phyloP scores from a whole-genome alignment of 2,888 invertebrate genomes.

The Pristionchus maxplancki region DNA sequence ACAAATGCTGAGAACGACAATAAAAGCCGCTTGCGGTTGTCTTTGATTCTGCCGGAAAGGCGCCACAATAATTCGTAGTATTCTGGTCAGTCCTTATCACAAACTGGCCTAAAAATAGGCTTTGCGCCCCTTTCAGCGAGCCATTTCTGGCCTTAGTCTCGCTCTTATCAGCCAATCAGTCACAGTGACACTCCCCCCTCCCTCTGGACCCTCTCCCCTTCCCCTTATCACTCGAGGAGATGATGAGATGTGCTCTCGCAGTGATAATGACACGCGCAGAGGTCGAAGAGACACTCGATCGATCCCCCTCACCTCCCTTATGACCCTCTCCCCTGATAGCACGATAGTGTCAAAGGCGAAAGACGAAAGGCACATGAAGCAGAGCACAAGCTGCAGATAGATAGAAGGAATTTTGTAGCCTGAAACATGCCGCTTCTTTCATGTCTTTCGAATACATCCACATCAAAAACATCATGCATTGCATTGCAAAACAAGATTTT shows the following conservation, averaged over 20 bases:
- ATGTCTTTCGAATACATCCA: not conserved
- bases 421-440: not conserved
- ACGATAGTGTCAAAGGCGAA: no score
- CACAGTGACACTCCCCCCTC: not conserved
- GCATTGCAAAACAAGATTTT: not conserved
- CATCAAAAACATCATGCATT: not conserved
- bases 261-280: not conserved
- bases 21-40: not conserved
- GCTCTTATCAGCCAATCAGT: not conserved
- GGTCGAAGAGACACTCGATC: not conserved
- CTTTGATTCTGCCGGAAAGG: not conserved
- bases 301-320: not conserved
- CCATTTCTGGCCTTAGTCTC: not conserved
- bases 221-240: not conserved
- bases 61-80: constrained; percentile 30
- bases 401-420: not conserved
- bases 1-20: not conserved
- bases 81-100: constrained; percentile 8
- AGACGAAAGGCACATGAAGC: not conserved
- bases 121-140: not conserved
- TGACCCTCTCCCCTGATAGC: not conserved
- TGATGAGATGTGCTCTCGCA: not conserved
- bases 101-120: not conserved
- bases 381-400: not conserved
- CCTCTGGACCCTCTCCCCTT: not conserved